Conservation (phyloP, 2,797 vertebrate species). For the Amblyopsis hoosieri region DNA sequence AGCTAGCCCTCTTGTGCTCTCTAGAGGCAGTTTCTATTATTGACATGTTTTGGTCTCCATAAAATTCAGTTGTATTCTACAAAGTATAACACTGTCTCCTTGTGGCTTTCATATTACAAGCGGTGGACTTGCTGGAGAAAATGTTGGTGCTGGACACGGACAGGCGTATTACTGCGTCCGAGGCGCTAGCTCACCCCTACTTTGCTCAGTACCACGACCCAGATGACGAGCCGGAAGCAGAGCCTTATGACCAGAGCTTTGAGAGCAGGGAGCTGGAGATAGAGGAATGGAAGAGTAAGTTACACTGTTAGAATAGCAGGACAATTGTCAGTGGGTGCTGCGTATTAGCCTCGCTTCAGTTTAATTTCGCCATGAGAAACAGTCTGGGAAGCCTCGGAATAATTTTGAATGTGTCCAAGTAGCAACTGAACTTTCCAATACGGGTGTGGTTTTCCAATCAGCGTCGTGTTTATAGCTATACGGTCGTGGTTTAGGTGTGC, state of each 20-base stretch:
- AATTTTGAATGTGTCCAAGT: too few relatives aligned
- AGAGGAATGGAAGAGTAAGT: constrained; percentile 97
- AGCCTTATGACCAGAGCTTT: constrained; percentile 97
- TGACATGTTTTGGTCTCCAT: too few relatives aligned
- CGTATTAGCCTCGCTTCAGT: background rate
- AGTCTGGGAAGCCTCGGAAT: too few relatives aligned
- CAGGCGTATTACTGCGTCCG: constrained; percentile 91
- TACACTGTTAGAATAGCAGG: too few relatives aligned
- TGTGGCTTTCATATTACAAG: constrained; percentile 56
- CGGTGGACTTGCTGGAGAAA: constrained; percentile 95
- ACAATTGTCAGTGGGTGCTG: too few relatives aligned
- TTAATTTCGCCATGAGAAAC: too few relatives aligned
- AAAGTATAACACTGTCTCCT: constrained; percentile 1
- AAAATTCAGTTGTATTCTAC: background rate
- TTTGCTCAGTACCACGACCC: constrained; percentile 97
- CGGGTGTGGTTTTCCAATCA: too few relatives aligned
- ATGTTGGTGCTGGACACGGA: constrained; percentile 98
- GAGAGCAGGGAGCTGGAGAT: constrained; percentile 96
- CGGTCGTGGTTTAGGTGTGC: too few relatives aligned
- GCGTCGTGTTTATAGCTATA: too few relatives aligned
- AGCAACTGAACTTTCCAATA: too few relatives aligned
- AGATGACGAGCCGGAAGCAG: constrained; percentile 93
- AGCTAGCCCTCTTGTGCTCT: constrained; percentile 33
- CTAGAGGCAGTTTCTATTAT: constrained; percentile 41
- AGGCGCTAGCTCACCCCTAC: constrained; percentile 91